Evolutionary conservation across 2,797 vertebrate genomes (phyloP).

Genomic region (Periparus ater): DNA sequence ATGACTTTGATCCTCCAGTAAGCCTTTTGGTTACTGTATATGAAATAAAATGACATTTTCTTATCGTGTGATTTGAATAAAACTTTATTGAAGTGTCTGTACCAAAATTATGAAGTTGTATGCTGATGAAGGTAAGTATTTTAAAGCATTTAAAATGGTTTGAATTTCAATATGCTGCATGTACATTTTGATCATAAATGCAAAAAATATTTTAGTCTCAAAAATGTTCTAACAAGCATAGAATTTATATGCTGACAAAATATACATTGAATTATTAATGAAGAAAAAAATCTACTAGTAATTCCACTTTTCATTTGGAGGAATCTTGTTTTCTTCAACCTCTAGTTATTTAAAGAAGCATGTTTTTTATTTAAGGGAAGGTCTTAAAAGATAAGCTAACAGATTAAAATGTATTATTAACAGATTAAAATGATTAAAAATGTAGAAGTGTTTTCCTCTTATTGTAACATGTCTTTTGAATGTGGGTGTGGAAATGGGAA

Average conservation of each 20-base stretch:
- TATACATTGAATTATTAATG: neutral
- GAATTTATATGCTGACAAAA: neutral
- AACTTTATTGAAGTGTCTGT: neutral
- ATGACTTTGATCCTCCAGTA: neutral
- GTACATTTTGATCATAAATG: neutral
- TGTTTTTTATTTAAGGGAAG: neutral
- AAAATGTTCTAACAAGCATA: neutral
- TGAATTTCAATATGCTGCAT: neutral
- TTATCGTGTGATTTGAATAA: neutral
- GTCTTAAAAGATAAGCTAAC: neutral
- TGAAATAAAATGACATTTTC: neutral
- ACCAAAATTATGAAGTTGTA: neutral
- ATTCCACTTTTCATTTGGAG: neutral
- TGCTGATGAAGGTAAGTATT: neutral
- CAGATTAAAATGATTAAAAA: neutral
- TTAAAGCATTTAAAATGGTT: neutral
- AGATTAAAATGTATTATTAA: neutral
- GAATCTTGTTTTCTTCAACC: neutral
- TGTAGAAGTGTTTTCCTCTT: neutral
- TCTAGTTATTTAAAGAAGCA: neutral
- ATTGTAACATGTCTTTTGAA: neutral
- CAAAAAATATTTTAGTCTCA: neutral
- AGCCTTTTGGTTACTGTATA: neutral
- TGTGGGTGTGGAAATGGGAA: neutral
- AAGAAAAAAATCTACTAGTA: neutral